Evolutionary conservation across 2,113 vertebrate species (phyloP).

Genomic region (Candoia aspera): DNA sequence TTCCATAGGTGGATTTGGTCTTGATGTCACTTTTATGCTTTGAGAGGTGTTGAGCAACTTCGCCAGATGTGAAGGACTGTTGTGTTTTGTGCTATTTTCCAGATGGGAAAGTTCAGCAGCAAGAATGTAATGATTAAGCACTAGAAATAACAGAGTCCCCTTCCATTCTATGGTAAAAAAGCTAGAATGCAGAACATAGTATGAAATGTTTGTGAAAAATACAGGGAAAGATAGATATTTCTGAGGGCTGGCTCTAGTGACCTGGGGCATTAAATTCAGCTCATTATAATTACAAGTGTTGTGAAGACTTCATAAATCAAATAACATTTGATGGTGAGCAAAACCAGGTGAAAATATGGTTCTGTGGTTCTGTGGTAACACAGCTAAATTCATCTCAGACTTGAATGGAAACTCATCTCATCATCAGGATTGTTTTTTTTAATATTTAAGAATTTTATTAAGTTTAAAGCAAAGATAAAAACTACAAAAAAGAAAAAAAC

Average conservation of each 20-base stretch:
- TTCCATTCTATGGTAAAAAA: too few species aligned
- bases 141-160: not conserved
- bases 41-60: not conserved
- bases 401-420: not conserved
- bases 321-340: not conserved
- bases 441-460: too few species aligned
- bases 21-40: not conserved
- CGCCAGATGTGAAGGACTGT: conserved; percentile 17
- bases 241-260: not conserved
- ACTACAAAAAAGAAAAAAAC: too few species aligned
- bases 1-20: conserved; percentile 20
- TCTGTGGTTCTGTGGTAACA: not conserved
- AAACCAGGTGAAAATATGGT: not conserved
- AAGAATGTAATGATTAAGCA: not conserved
- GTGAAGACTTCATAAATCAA: not conserved
- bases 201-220: not conserved
- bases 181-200: not conserved
- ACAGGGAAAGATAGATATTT: not conserved
- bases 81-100: not conserved
- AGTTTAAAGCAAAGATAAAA: too few species aligned
- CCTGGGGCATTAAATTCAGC: not conserved
- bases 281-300: not conserved
- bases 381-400: not conserved
- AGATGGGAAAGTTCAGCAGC: not conserved
- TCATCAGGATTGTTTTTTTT: too few species aligned